Conservation (phyloP, 2,888 invertebrate species). For the Hybos culiciformis region DNA sequence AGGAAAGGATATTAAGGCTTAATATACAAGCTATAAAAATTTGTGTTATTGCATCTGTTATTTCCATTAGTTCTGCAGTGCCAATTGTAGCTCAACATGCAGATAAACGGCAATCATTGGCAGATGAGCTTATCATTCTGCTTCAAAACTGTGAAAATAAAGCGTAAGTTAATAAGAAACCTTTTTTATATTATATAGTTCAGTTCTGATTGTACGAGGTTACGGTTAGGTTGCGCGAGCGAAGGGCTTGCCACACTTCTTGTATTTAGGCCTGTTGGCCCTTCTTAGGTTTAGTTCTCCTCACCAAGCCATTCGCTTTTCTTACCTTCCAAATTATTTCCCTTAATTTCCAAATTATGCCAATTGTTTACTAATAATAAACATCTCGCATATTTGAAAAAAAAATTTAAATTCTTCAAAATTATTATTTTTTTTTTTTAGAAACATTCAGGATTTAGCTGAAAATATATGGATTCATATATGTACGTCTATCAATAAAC, state of each 20-base stretch:
- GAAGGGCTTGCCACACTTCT: no score
- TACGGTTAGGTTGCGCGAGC: no score
- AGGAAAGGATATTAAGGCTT: constrained; percentile 28
- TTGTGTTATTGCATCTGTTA: constrained; percentile 27
- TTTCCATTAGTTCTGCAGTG: constrained; percentile 28
- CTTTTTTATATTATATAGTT: not conserved
- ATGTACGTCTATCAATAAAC: constrained; percentile 24
- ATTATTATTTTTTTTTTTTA: constrained; percentile 12
- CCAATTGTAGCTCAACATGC: constrained; percentile 31
- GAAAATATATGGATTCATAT: constrained; percentile 31
- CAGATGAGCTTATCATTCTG: constrained; percentile 29
- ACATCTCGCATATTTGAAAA: not conserved
- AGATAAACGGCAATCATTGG: constrained; percentile 26
- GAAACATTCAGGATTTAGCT: constrained; percentile 24
- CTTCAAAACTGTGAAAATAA: constrained; percentile 25
- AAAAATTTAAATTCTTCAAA: not conserved
- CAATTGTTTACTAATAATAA: not conserved
- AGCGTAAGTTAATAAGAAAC: constrained; percentile 19
- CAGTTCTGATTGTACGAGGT: no score
- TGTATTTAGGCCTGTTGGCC: no score
- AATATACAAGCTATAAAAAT: constrained; percentile 26
- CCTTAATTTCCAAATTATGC: no score
- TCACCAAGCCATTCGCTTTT: no score
- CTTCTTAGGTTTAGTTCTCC: no score
- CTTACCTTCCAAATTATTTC: no score